phyloP scores from a whole-genome alignment of 2,888 invertebrate genomes.

The Linyphia triangularis region DNA sequence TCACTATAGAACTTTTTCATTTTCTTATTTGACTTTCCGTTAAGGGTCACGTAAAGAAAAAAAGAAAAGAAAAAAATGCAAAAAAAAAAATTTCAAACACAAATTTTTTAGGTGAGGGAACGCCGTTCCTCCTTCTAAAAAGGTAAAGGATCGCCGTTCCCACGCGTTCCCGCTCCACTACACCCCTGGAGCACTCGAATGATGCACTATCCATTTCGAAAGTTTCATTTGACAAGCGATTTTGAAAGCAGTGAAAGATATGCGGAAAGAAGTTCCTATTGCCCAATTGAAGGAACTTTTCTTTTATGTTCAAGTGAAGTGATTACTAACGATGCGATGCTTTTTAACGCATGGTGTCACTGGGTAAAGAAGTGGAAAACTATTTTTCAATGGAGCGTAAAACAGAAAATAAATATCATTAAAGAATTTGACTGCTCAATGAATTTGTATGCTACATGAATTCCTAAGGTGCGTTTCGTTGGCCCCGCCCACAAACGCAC shows the following conservation, averaged over 20 bases:
- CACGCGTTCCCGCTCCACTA: background rate
- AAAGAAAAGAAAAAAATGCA: too few species aligned
- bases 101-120: too few species aligned
- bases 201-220: conserved; percentile 12
- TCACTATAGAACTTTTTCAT: too few species aligned
- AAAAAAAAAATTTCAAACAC: too few species aligned
- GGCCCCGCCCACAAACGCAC: too few species aligned
- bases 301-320: conserved; percentile 40
- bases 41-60: too few species aligned
- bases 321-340: conserved; percentile 38
- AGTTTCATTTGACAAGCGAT: too few species aligned
- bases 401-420: conserved; percentile 11
- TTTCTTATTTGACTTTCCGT: too few species aligned
- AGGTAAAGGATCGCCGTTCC: too few species aligned
- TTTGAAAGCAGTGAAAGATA: background rate
- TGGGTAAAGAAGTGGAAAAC: conserved; percentile 50
- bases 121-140: too few species aligned
- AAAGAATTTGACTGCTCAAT: background rate
- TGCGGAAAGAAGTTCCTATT: conserved; percentile 2
- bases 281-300: conserved; percentile 10
- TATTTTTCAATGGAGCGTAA: conserved; percentile 30
- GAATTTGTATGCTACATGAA: conserved; percentile 12
- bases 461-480: too few species aligned
- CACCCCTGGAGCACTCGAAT: background rate
- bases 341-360: conserved; percentile 48